Evolutionary conservation across 2,888 invertebrate genomes (phyloP).

Genomic region (Callyntrura sp.): DNA sequence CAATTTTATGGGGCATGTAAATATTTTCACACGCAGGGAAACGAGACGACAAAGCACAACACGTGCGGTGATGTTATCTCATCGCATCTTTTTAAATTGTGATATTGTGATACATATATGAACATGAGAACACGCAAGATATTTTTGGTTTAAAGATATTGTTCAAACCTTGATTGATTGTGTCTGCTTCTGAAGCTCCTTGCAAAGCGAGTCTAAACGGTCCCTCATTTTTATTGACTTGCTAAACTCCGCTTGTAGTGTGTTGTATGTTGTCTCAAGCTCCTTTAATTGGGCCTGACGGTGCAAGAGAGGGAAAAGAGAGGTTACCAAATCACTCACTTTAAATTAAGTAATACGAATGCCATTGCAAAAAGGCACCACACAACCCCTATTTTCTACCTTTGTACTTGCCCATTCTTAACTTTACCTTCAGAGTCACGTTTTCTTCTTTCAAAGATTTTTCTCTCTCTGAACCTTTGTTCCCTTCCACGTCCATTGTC

Average conservation of each 20-base stretch:
- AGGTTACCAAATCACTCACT: too few relatives aligned
- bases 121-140: conserved; percentile 17
- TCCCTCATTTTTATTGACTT: conserved; percentile 81
- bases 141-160: background rate
- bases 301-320: too few relatives aligned
- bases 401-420: too few relatives aligned
- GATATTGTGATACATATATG: too few relatives aligned
- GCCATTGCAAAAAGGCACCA: too few relatives aligned
- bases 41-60: background rate
- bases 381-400: too few relatives aligned
- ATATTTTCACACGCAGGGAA: background rate
- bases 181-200: conserved; percentile 82
- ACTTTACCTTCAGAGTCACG: conserved; percentile 78
- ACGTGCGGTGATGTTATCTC: background rate
- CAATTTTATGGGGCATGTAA: background rate
- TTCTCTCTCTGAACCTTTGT: conserved; percentile 79
- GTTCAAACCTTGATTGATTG: conserved; percentile 82
- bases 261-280: conserved; percentile 78
- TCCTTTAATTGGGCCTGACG: conserved; percentile 81
- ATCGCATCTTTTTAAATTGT: background rate
- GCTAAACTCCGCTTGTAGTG: conserved; percentile 78
- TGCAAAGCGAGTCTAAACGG: conserved; percentile 82
- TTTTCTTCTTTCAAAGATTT: conserved; percentile 81
- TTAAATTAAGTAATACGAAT: too few relatives aligned
- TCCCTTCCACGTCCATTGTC: conserved; percentile 37